Evolutionary conservation across 2,797 vertebrate genomes (phyloP).

Genomic region (Coreius guichenoti): DNA sequence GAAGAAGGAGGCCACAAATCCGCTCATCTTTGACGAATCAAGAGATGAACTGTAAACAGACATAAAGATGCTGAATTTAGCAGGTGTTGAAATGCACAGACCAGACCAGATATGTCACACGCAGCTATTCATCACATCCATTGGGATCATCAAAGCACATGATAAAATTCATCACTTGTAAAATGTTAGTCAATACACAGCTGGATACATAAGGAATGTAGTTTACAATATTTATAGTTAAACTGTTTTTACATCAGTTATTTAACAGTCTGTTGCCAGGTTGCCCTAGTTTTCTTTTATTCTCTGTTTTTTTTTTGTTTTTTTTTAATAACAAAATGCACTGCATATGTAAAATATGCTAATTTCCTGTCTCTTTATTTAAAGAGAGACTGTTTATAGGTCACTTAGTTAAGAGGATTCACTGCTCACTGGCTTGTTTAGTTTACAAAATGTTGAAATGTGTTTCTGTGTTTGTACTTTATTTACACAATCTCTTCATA

Average conservation of each 20-base stretch:
- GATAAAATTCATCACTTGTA: conserved; percentile 12
- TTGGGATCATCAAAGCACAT: conserved; percentile 7
- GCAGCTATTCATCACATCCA: conserved; percentile 9
- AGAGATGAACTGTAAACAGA: conserved; percentile 74
- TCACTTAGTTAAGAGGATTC: conserved; percentile 2
- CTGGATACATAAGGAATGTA: conserved; percentile 1
- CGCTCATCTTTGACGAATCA: conserved; percentile 24
- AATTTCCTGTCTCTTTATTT: conserved; percentile 7
- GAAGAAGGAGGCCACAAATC: conserved; percentile 68
- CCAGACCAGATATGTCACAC: background rate
- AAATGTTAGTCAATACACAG: conserved; percentile 4
- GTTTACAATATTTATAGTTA: conserved; percentile 5
- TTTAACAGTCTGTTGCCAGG: background rate
- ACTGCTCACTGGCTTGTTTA: background rate
- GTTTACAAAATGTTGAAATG: conserved; percentile 22
- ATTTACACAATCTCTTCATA: background rate
- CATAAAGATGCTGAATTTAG: conserved; percentile 2
- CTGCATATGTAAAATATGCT: conserved; percentile 10
- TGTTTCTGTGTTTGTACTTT: background rate
- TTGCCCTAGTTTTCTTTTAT: conserved; percentile 6
- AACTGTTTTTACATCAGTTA: background rate
- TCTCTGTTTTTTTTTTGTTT: background rate
- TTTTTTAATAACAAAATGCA: conserved; percentile 29
- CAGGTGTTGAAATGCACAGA: conserved; percentile 13
- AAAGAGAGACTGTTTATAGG: conserved; percentile 23